Base-by-base conservation (phyloP, 2,888 invertebrate genomes). In the Apodemia hepburni region DNA sequence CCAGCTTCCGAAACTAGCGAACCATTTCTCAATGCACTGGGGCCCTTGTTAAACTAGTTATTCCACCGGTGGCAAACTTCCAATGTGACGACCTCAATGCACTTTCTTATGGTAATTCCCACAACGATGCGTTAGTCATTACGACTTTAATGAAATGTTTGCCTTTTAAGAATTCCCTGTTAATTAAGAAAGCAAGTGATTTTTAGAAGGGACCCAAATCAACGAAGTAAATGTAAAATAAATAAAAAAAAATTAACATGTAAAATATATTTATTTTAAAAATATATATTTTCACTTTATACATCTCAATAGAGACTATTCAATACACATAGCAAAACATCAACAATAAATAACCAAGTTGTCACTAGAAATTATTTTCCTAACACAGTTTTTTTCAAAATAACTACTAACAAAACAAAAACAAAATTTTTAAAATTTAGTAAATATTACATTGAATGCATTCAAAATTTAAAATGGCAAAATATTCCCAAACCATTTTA, bases 221-320 rank as follows among this genome's bases (percentile, higher is more conserved):
- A 11, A 38, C 11, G 49, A 17, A 33, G 11, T 11, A 15, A 29
- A 58, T 58, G 33, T 8, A 2, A 59, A 58, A 61, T 59, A 61
- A 64, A 27, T 47, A n/a, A n/a, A n/a, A 51, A 18, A 38, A 57
- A 59, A 33, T 22, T 7, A 61, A 61, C 57, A 61, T 51, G 54
- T 51, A 61, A 72, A 75, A 78, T 78, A 75, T 75, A 80, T 76
- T 81, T 84, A 83, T 82, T 81, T 84, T 74, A 85, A 85, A 87
- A 87, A 85, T 82, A 85, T 71, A 79, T 58, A 68, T 78, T 73
- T 77, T 82, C 74, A 77, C 77, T 80, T 74, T 81, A 81, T n/a
- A 58, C 42, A 77, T 83, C 87, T 87, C 88, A 87, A 87, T 80
- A 88, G 87, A 88, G 86, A 85, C 73, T 75, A 61, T 63, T 64